phyloP scores from a whole-genome alignment of 1,140 invertebrate genomes.

The Zophobas morio region DNA sequence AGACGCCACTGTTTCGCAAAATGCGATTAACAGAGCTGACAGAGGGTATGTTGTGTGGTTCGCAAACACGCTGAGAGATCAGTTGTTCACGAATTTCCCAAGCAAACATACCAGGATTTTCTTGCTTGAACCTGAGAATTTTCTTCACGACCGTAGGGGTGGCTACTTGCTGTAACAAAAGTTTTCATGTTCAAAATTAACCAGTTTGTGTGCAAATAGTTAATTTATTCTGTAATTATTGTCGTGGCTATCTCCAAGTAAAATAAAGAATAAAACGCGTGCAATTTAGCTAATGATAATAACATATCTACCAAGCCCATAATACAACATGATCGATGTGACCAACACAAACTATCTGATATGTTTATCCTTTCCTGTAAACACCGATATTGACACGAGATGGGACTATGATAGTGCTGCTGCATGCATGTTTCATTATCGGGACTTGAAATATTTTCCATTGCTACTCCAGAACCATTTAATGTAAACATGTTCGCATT shows the following conservation, averaged over 20 bases:
- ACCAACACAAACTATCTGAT: slow-evolving; percentile 21
- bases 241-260: neutral
- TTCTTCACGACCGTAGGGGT: slow-evolving; percentile 94
- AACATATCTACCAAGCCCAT: slow-evolving; percentile 1
- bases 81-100: slow-evolving; percentile 92
- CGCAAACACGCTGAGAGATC: slow-evolving; percentile 87
- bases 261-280: slow-evolving; percentile 10
- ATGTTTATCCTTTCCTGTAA: slow-evolving; percentile 47
- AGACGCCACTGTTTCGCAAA: slow-evolving; percentile 86
- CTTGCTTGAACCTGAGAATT: slow-evolving; percentile 91
- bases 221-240: neutral
- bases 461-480: slow-evolving; percentile 32
- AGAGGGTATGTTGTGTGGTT: slow-evolving; percentile 89
- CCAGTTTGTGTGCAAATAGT: neutral
- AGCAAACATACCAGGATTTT: slow-evolving; percentile 93
- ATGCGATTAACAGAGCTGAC: slow-evolving; percentile 97
- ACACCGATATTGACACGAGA: slow-evolving; percentile 47
- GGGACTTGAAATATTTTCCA: slow-evolving; percentile 29
- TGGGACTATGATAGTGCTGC: slow-evolving; percentile 45
- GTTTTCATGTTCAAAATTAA: neutral
- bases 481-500: slow-evolving; percentile 19
- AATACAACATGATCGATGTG: slow-evolving; percentile 39
- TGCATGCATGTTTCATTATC: slow-evolving; percentile 47
- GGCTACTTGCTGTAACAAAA: slow-evolving; percentile 87
- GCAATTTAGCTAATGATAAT: slow-evolving; percentile 39